These are phyloP conservation scores for Bombus haemorrhoidalis DNA, from an alignment of 1,140 invertebrate genomes.

Conservation along the genomic window DNA sequence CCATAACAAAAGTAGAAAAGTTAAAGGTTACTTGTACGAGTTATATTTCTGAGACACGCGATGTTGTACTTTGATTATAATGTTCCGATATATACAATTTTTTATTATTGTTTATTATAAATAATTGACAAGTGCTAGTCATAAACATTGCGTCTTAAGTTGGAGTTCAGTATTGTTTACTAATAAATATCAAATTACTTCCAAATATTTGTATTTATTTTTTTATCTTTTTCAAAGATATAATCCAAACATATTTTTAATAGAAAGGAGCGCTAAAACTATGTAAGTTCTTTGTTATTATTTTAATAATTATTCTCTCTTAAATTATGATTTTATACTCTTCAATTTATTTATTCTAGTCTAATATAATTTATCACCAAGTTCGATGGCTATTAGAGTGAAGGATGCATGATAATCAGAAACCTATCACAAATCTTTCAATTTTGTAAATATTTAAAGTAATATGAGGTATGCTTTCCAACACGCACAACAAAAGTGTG, in stretches of 20 bases:
- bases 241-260: constrained; percentile 35
- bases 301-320: background rate
- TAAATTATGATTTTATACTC: background rate
- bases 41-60: constrained; percentile 4
- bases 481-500: constrained; percentile 24
- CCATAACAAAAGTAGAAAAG: background rate
- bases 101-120: constrained; percentile 59
- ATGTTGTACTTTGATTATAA: constrained; percentile 61
- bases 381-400: constrained; percentile 62
- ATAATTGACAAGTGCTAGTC: constrained; percentile 66
- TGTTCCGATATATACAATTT: constrained; percentile 45
- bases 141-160: constrained; percentile 67
- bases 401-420: constrained; percentile 60
- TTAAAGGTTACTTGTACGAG: background rate
- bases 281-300: constrained; percentile 11
- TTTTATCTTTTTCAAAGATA: constrained; percentile 47
- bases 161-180: constrained; percentile 68
- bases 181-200: constrained; percentile 68
- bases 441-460: constrained; percentile 61
- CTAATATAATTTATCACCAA: constrained; percentile 61
- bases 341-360: constrained; percentile 54
- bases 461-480: constrained; percentile 39
- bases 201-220: constrained; percentile 63
- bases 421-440: constrained; percentile 34
- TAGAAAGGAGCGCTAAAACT: constrained; percentile 7